Base-by-base conservation (phyloP, 92 coral and sea anemone genomes). In the Umimayanthus kanabou region DNA sequence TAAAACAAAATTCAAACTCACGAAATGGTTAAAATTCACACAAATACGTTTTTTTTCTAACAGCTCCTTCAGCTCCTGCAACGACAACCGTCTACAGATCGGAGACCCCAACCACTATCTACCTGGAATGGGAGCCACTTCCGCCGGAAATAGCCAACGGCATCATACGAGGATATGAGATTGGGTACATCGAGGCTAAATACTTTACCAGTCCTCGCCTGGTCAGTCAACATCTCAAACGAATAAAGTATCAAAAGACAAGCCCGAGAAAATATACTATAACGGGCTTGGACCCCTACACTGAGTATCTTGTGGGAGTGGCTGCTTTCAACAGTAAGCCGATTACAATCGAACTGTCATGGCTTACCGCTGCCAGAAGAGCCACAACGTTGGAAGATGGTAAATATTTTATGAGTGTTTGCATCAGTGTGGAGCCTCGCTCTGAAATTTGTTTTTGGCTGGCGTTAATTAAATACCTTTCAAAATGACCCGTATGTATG, bases 1-100 rank as follows among this genome's bases (percentile, higher is more conserved):
- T n/a, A n/a, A n/a, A n/a, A n/a, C n/a, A n/a, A n/a, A n/a, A n/a
- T n/a, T 33, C 37, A 2, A 33, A 47, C 50, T 9, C 50, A 1
- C 2, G 50, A 47, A 47, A 0, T 7, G 50, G 50, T 47, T 47
- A 47, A 47, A 47, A 47, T 47, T 9, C 50, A 33, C 37, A 33
- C 64, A 11, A 7, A 55, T 61, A 3, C 22, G 26, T 20, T 4
- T 74, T 22, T n/a, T 80, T 4, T 39, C 14, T 9, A 6, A 3
- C 40, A 85, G 81, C 80, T 20, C 81, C 80, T n/a, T 16, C 81
- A 18, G 88, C 55, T 4, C 67, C 55, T 25, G 73, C 81, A 9
- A 39, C 2, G 20, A 25, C 64, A 28, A n/a, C 74, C 15, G 40
- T 88, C 49, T 49, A 40, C 40, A 40, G 53, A 22, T 57, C 70